Conservation (phyloP, 2,797 vertebrate genomes). For the Neosilurus mollespiculum region DNA sequence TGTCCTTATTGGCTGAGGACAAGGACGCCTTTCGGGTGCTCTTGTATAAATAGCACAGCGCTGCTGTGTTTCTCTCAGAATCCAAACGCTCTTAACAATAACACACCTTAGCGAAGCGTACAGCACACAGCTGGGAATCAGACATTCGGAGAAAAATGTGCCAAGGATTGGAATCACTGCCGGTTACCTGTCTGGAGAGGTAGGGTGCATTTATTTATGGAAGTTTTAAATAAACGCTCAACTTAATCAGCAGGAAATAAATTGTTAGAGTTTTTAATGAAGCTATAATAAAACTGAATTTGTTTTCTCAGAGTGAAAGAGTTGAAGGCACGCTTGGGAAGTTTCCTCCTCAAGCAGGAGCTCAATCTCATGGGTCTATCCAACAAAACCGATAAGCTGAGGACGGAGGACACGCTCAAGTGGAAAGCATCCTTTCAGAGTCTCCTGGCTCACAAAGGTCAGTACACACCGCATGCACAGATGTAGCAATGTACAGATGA, state of each 20-base stretch:
- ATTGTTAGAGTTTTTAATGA: too few species aligned
- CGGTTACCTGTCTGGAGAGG: conserved; percentile 86
- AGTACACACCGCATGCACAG: conserved; percentile 60
- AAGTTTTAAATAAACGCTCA: too few species aligned
- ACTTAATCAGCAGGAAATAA: too few species aligned
- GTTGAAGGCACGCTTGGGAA: conserved; percentile 83
- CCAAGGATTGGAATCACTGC: conserved; percentile 78
- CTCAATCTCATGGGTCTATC: conserved; percentile 60
- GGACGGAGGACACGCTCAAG: conserved; percentile 77
- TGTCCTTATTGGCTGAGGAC: conserved; percentile 63
- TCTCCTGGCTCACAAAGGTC: conserved; percentile 88
- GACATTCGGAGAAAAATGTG: conserved; percentile 74
- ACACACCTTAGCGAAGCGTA: conserved; percentile 48
- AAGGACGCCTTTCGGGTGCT: conserved; percentile 64
- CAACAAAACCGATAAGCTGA: conserved; percentile 68
- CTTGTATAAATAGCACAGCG: conserved; percentile 63
- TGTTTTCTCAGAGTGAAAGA: conserved; percentile 82
- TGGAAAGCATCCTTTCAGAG: conserved; percentile 91
- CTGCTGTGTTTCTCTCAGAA: conserved; percentile 39
- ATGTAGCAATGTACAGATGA: not conserved
- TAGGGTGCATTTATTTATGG: conserved; percentile 63
- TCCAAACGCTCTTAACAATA: conserved; percentile 13
- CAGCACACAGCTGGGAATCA: not conserved
- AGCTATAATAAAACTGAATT: not conserved
- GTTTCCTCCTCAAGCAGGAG: conserved; percentile 85